Percentiles rank a stretch among this genome's conserved stretches.
These are phyloP conservation scores for Tetraodon nigroviridis DNA, from an alignment of 2,113 vertebrate species.

Conservation along the genomic window DNA sequence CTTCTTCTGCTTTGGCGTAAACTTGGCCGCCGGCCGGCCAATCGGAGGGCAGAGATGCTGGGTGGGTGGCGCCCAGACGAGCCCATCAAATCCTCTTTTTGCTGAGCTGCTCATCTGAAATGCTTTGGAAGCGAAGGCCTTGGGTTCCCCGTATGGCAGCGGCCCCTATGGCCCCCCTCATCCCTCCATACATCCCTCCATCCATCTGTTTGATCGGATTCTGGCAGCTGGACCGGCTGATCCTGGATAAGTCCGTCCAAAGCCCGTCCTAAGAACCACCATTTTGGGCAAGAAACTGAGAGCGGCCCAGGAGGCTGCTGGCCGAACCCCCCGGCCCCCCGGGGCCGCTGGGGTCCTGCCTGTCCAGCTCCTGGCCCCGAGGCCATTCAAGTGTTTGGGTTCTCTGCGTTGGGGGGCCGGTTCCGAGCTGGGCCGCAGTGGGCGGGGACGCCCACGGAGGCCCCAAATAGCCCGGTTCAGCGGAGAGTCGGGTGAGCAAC, in stretches of 20 bases:
- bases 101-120: background rate
- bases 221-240: constrained; percentile 55
- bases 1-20: no score
- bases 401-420: constrained; percentile 1
- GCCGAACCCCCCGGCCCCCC: no score
- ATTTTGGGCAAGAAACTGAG: constrained; percentile 55
- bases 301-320: constrained; percentile 47
- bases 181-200: constrained; percentile 10
- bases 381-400: background rate
- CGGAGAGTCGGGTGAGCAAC: constrained; percentile 58
- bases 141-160: background rate
- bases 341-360: no score
- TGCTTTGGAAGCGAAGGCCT: no score
- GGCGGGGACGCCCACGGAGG: constrained; percentile 50
- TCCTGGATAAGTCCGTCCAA: constrained; percentile 57
- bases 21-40: no score
- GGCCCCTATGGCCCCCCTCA: background rate
- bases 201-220: constrained; percentile 42
- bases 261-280: constrained; percentile 51
- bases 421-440: constrained; percentile 20
- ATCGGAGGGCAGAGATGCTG: no score
- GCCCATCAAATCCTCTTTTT: background rate
- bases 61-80: no score
- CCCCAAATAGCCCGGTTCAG: constrained; percentile 45
- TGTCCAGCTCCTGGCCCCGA: no score